Conservation (phyloP, 2,113 vertebrate genomes). For the Podarcis raffonei region DNA sequence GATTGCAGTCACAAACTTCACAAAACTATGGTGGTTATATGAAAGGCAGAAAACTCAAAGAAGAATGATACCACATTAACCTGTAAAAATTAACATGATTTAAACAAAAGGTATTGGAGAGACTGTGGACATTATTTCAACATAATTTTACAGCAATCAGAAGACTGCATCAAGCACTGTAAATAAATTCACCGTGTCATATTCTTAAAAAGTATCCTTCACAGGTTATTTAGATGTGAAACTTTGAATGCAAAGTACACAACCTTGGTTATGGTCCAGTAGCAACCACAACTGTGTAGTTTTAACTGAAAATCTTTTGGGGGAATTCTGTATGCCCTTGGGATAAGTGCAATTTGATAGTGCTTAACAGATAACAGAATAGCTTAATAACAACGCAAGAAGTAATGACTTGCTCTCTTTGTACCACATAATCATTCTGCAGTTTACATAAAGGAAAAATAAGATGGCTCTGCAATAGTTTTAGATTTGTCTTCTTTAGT, state of each 20-base stretch:
- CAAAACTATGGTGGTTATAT: background rate
- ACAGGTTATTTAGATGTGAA: constrained; percentile 43
- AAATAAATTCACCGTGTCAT: background rate
- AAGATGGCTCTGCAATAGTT: background rate
- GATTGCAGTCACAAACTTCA: background rate
- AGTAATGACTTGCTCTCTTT: background rate
- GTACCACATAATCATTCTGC: background rate
- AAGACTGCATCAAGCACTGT: background rate
- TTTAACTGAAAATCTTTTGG: constrained; percentile 68
- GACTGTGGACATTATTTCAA: constrained; percentile 31
- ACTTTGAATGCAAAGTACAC: constrained; percentile 37
- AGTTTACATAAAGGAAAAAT: background rate
- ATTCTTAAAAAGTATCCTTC: constrained; percentile 3
- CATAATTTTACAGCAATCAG: background rate
- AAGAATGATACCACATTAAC: background rate
- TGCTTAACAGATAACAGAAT: background rate
- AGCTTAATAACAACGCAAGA: background rate
- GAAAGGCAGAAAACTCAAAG: background rate
- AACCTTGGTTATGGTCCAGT: constrained; percentile 39
- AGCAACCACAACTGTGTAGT: background rate
- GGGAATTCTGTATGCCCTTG: constrained; percentile 69
- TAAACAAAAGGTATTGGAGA: constrained; percentile 18
- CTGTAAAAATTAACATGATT: background rate
- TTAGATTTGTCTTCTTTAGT: background rate
- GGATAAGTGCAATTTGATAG: constrained; percentile 48